Percentiles rank a stretch among this genome's conserved stretches.
Evolutionary conservation across 2,888 invertebrate genomes (phyloP).

Genomic region (Plebejus anna): DNA sequence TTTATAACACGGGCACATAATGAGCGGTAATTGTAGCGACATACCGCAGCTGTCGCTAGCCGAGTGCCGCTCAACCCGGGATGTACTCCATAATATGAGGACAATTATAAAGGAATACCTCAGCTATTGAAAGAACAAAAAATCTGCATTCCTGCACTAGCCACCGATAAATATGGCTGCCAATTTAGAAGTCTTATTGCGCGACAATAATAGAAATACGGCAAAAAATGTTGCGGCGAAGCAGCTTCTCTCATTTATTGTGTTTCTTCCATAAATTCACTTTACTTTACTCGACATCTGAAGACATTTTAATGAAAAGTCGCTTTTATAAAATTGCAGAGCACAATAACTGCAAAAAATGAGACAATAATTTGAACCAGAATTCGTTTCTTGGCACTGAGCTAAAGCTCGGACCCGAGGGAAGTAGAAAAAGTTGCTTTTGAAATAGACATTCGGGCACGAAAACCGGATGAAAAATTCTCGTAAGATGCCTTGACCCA

Average conservation of each 20-base stretch:
- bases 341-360: conserved; percentile 16
- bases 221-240: not conserved
- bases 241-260: not conserved
- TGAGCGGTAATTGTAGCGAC: conserved; percentile 7
- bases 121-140: not conserved
- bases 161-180: not conserved
- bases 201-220: not conserved
- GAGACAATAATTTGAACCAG: conserved; percentile 24
- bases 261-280: not conserved
- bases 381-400: conserved; percentile 21
- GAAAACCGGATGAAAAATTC: conserved; percentile 29
- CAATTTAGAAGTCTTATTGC: not conserved
- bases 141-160: conserved; percentile 7
- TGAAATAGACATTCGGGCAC: conserved; percentile 20
- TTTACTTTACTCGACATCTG: not conserved
- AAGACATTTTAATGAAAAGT: not conserved
- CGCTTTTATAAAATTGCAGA: conserved; percentile 4
- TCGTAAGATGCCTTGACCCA: conserved; percentile 11
- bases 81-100: not conserved
- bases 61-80: not conserved
- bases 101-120: not conserved
- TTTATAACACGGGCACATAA: not conserved
- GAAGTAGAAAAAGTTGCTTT: conserved; percentile 27
- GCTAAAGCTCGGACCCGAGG: not conserved
- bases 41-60: not conserved